Percentiles rank a stretch among this genome's conserved stretches.
Conservation (phyloP, 2,113 vertebrate species). For the Nettapus auritus region DNA sequence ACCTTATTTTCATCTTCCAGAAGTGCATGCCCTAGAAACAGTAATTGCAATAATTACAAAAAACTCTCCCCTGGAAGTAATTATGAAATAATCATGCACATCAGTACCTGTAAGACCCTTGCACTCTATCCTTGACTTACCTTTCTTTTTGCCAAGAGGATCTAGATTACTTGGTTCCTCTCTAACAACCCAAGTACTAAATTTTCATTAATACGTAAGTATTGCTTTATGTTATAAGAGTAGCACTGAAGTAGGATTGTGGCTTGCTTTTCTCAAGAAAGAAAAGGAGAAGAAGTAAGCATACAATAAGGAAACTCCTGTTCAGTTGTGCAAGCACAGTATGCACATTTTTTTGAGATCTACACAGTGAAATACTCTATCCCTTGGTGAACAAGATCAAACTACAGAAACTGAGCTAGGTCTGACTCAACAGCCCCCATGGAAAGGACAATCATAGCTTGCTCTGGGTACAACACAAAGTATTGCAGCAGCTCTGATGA, state of each 20-base stretch:
- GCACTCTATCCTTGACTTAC: background rate
- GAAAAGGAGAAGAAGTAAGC: background rate
- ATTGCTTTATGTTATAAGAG: background rate
- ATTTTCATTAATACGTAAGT: background rate
- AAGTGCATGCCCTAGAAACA: constrained; percentile 88
- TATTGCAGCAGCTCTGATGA: background rate
- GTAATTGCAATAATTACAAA: background rate
- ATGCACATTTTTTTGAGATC: background rate
- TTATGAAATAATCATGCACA: background rate
- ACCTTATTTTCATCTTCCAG: constrained; percentile 95
- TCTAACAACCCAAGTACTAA: background rate
- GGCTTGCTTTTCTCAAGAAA: background rate
- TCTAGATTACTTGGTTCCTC: background rate
- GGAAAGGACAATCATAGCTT: background rate
- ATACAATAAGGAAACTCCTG: background rate
- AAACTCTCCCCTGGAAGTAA: background rate
- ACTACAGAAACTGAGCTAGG: background rate
- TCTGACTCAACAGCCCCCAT: background rate
- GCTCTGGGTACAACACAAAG: background rate
- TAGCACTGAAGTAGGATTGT: background rate
- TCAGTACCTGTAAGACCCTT: background rate
- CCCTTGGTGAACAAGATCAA: background rate
- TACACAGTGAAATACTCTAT: background rate
- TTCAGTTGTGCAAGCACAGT: background rate
- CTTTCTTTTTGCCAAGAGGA: background rate